Percentiles rank a stretch among this genome's conserved stretches.
Conservation (phyloP, 2,888 invertebrate genomes). For the Blastobasis lacticolella region DNA sequence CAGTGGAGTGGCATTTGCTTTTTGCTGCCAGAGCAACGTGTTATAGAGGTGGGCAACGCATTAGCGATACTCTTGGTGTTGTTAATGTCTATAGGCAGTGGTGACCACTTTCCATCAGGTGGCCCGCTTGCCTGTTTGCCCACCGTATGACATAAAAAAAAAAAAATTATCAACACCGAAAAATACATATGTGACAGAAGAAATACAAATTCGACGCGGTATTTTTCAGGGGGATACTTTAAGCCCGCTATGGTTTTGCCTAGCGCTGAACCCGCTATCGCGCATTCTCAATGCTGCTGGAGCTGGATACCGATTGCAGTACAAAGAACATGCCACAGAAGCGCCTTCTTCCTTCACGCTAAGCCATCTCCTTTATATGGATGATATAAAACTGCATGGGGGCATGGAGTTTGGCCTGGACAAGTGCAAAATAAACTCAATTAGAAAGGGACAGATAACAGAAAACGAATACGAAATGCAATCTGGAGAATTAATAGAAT, state of each 20-base stretch:
- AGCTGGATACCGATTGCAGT: background rate
- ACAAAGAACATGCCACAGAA: background rate
- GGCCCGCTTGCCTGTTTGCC: too few relatives aligned
- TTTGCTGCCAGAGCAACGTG: too few relatives aligned
- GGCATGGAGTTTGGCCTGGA: constrained; percentile 3
- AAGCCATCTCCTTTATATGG: background rate
- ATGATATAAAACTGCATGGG: background rate
- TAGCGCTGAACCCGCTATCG: constrained; percentile 1
- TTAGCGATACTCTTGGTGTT: too few relatives aligned
- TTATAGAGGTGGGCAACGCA: too few relatives aligned
- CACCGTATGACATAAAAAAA: too few relatives aligned
- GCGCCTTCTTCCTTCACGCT: background rate
- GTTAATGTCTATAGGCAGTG: too few relatives aligned
- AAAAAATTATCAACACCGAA: too few relatives aligned
- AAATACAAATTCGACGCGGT: too few relatives aligned
- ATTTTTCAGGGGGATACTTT: constrained; percentile 17
- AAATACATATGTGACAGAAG: too few relatives aligned
- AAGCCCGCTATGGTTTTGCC: constrained; percentile 12
- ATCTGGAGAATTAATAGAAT: background rate
- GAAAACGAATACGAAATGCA: background rate
- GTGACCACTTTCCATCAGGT: too few relatives aligned
- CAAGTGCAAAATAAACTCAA: constrained; percentile 3
- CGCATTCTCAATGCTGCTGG: background rate
- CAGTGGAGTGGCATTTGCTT: too few relatives aligned
- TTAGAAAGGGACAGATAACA: background rate